These are phyloP conservation scores for Garra rufa DNA, from an alignment of 2,113 vertebrate genomes.

Conservation along the genomic window DNA sequence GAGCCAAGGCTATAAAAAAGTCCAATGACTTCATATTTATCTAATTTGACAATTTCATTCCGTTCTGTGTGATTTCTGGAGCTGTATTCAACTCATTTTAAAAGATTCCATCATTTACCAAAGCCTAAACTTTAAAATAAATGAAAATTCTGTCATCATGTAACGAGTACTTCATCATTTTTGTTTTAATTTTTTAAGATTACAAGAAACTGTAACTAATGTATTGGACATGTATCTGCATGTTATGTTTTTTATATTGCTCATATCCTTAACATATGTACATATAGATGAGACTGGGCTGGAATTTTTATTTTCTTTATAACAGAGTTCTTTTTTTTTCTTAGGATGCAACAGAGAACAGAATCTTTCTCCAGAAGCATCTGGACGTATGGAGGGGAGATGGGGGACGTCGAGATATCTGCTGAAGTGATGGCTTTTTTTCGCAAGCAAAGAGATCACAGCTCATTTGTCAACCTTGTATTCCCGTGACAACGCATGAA, in stretches of 20 bases:
- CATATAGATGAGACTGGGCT: neutral
- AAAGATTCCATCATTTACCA: neutral
- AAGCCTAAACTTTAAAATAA: neutral
- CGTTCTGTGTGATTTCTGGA: neutral
- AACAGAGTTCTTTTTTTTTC: constrained; percentile 35
- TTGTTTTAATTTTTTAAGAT: neutral
- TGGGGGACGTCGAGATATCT: constrained; percentile 48
- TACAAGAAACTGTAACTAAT: neutral
- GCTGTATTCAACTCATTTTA: neutral
- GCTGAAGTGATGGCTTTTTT: constrained; percentile 48
- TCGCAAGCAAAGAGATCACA: constrained; percentile 48
- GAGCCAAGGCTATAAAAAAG: neutral
- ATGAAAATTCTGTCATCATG: neutral
- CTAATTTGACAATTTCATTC: neutral
- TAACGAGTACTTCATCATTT: neutral
- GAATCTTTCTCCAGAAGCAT: constrained; percentile 48
- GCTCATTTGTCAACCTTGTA: constrained; percentile 55
- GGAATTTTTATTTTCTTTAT: constrained; percentile 19
- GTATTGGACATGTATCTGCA: neutral
- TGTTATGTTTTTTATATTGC: neutral
- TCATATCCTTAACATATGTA: neutral
- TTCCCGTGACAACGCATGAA: constrained; percentile 40
- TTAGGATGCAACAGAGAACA: neutral
- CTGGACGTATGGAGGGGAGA: constrained; percentile 33
- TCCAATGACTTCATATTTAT: neutral